Base-by-base conservation (phyloP, 2,888 invertebrate genomes). In the Tricholauxania praeusta region DNA sequence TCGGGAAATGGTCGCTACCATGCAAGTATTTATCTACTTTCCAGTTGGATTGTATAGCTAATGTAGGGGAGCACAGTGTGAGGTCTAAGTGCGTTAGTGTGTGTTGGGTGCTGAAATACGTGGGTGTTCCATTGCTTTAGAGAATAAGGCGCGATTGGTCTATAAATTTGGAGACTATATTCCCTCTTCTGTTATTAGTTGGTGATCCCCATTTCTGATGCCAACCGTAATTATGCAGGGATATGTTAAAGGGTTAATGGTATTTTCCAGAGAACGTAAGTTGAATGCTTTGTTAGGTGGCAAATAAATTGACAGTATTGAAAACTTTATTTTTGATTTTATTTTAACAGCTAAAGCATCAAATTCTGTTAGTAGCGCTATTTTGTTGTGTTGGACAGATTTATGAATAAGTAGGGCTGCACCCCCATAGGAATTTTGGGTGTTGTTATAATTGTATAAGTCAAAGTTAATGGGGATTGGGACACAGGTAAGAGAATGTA, bases 61-160 rank as follows among this genome's bases (percentile, higher is more conserved):
- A 32, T 3, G 22, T 15, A 6, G 77, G 69, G 1, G 73, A 71
- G 32, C 73, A 68, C 19, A 78, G 74, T 1, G 74, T 65, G 15
- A 79, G 53, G 19, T 78, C 77, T 14, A 77, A 60, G 72, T 78
- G 59, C 17, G 74, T 75, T 14, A 79, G 68, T 5, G 75, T 72
- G 14, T 67, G 19, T 39, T 77, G 76, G 12, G 76, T 76, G 47
- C 69, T 74, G 22, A 77, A 75, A 69, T 76, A 75, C 4, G 76
- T 76, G 1, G 77, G 74, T 1, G 72, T 69, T 4, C 73, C 70
- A 19, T 75, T 67, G 39, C 76, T 78, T 5, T 78, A 62, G 0
- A 74, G 12, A 28, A 52, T 55, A 32, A 68, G 60, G 10, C 68
- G 28, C 3, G 72, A 70, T 5, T 74, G 60, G 32, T 51, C 71